phyloP scores from a whole-genome alignment of 2,888 invertebrate genomes.

The Steinernema carpocapsae region DNA sequence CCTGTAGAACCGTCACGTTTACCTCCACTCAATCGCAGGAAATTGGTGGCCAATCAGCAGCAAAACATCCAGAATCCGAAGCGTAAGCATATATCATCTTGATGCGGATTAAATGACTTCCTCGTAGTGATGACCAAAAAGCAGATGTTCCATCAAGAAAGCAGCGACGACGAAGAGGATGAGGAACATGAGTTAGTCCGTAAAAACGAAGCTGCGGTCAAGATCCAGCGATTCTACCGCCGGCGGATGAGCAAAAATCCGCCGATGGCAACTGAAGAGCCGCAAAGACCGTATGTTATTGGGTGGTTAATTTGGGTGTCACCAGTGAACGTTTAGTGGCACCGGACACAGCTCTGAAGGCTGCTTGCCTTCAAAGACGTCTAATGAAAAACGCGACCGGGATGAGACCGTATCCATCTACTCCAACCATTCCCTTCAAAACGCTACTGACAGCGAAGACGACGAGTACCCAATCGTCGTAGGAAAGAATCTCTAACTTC shows the following conservation, averaged over 20 bases:
- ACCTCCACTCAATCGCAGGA: not conserved
- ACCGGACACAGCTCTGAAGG: slow-evolving; percentile 6
- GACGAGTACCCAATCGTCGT: not conserved
- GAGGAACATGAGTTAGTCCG: not conserved
- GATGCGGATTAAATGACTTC: not conserved
- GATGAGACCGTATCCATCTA: slow-evolving; percentile 3
- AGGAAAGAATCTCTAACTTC: not conserved
- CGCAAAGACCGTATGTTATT: not conserved
- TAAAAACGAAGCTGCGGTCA: not conserved
- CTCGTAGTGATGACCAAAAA: not conserved
- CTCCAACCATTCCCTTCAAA: slow-evolving; percentile 20
- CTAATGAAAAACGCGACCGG: not conserved
- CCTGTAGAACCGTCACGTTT: not conserved
- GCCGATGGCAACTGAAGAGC: not conserved
- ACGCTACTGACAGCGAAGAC: slow-evolving; percentile 1
- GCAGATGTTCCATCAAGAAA: not conserved
- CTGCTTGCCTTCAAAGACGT: not conserved
- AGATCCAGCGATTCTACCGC: slow-evolving; percentile 28
- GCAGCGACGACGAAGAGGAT: not conserved
- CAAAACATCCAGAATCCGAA: not conserved
- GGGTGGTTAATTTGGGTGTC: not conserved
- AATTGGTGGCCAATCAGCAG: not conserved
- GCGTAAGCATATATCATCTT: not conserved
- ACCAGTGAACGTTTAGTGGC: not conserved
- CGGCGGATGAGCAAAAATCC: not conserved